Evolutionary conservation across 2,113 vertebrate species (phyloP), one percentile per base, ranked within the genome.

Genomic region (Gadus chalcogrammus): DNA sequence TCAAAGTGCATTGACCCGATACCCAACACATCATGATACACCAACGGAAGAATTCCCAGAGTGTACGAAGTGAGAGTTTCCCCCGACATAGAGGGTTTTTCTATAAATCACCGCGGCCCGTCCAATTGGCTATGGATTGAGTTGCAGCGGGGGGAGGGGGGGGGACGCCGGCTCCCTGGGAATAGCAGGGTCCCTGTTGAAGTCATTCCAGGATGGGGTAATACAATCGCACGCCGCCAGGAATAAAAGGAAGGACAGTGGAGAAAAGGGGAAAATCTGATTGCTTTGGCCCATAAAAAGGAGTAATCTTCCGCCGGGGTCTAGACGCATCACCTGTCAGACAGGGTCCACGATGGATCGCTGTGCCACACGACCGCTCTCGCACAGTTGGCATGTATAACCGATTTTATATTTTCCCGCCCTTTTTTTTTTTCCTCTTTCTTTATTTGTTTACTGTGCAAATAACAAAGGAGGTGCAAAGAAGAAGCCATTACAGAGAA

Each of bases 171-270:
- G 88, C 88, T 90, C 89, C 85, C 87, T 91, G 90, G 89, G 91
- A 92, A 93, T 88, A 85, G 88, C 81, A 87, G 84, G 82, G 84
- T 88, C 85, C 90, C 87, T 85, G 88, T 80, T 90, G 88, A 93
- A 92, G 91, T 91, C 90, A 91, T 92, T 92, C 91, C 88, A 90
- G 88, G 85, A 88, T 78, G 84, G 84, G 11, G 91, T 91, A 93
- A 92, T 92, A 84, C 84, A 87, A 93, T 92, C 90, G 77, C 71
- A 78, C 65, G 81, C 83, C 77, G 79, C 80, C 71, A 85, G 83
- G 80, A 81, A 87, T 86, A 85, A 88, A 84, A 77, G 65, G 75
- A 83, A 68, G 78, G 64, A 63, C 31, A 52, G 31, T 42, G 17
- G 63, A 38, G n/a, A 27, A 62, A 64, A 52, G 42, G 16, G 1